phyloP scores from a whole-genome alignment of 2,113 vertebrate species.

The Otis tarda region DNA sequence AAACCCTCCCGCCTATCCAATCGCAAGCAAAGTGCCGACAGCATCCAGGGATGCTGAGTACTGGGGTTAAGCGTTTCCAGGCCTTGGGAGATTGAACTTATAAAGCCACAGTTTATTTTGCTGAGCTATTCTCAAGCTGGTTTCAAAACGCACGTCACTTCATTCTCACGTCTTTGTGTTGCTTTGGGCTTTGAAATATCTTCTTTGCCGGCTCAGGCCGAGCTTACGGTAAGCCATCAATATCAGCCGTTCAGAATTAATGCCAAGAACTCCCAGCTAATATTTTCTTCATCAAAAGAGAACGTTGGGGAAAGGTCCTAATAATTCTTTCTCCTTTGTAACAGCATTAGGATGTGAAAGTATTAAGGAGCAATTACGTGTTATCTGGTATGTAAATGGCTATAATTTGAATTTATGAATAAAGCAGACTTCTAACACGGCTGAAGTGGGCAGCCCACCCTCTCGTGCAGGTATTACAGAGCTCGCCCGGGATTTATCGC shows the following conservation, averaged over 20 bases:
- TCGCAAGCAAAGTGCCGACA: not conserved
- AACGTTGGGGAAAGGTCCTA: not conserved
- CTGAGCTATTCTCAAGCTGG: not conserved
- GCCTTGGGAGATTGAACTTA: not conserved
- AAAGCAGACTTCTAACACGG: not conserved
- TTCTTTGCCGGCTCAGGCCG: not conserved
- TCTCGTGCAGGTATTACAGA: not conserved
- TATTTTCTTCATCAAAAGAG: slow-evolving; percentile 36
- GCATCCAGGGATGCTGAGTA: not conserved
- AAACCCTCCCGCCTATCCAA: not conserved
- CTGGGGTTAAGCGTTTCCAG: not conserved
- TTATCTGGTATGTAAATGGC: slow-evolving; percentile 21
- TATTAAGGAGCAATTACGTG: slow-evolving; percentile 29
- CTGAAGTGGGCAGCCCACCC: not conserved
- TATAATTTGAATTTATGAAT: slow-evolving; percentile 32
- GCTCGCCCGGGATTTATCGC: not conserved
- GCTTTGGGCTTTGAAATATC: not conserved
- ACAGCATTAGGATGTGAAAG: slow-evolving; percentile 7
- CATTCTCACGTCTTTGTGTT: not conserved
- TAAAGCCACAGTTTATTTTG: not conserved
- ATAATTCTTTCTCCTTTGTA: slow-evolving; percentile 22
- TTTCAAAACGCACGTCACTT: not conserved
- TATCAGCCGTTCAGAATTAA: slow-evolving; percentile 15
- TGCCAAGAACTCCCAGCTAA: not conserved
- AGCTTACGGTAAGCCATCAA: not conserved